A percentile compares a stretch with the other conserved stretches of the same genome.
phyloP scores from a whole-genome alignment of 2,113 vertebrate genomes.

The Pipra filicauda region DNA sequence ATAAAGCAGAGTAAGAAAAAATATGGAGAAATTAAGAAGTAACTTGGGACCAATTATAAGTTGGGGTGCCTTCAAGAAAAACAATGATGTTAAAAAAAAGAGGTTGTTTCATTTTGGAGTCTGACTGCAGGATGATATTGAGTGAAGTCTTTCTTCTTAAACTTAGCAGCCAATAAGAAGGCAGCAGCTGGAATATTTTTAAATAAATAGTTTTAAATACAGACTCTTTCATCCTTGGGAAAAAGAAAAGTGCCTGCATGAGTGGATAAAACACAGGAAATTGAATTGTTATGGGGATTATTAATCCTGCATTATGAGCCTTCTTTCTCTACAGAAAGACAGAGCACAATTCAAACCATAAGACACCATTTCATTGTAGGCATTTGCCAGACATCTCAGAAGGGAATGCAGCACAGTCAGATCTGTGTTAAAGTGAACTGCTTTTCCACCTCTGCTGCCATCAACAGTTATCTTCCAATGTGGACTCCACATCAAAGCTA shows the following conservation, averaged over 20 bases:
- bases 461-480: neutral
- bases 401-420: neutral
- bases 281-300: neutral
- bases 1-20: conserved; percentile 41
- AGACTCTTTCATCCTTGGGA: neutral
- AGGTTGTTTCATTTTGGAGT: neutral
- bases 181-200: neutral
- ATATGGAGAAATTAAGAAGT: conserved; percentile 36
- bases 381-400: neutral
- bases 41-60: conserved; percentile 15
- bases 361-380: neutral
- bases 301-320: neutral
- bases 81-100: neutral
- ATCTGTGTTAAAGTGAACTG: neutral
- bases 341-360: neutral
- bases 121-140: neutral
- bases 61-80: conserved; percentile 41
- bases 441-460: neutral
- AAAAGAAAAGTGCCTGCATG: neutral
- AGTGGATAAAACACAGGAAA: neutral
- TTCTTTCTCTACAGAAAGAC: neutral
- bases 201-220: neutral
- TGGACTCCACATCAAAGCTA: neutral
- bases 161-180: neutral
- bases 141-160: neutral